These are phyloP conservation scores for Cebidichthys violaceus DNA, from an alignment of 2,113 vertebrate species.

Conservation along the genomic window DNA sequence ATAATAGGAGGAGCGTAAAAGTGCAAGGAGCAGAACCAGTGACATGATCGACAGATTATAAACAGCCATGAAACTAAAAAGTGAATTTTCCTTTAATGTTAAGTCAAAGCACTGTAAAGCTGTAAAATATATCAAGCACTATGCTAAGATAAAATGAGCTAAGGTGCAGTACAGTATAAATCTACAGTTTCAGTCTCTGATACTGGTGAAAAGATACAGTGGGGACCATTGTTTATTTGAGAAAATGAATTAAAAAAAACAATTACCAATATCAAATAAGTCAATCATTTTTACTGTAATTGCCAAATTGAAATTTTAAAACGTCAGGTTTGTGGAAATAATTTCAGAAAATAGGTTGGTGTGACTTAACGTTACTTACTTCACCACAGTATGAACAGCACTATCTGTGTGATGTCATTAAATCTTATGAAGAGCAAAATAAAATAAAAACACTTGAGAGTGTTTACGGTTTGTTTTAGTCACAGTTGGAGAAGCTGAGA, in stretches of 20 bases:
- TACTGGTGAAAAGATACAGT: not conserved
- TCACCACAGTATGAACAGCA: not conserved
- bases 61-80: not conserved
- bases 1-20: not conserved
- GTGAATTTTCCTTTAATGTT: not conserved
- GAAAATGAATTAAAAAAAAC: not conserved
- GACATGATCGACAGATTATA: not conserved
- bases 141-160: not conserved
- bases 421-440: conserved; percentile 20
- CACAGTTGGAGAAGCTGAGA: conserved; percentile 42
- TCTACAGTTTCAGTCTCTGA: not conserved
- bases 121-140: not conserved
- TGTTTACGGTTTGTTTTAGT: conserved; percentile 62
- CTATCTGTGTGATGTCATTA: conserved; percentile 31
- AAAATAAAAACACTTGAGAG: not conserved
- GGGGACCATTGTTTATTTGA: not conserved
- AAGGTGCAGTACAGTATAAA: not conserved
- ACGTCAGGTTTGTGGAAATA: not conserved
- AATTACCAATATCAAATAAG: not conserved
- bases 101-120: not conserved
- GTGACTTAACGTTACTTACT: not conserved
- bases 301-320: conserved; percentile 15
- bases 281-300: not conserved
- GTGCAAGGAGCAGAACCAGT: not conserved
- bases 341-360: not conserved